Conservation (phyloP, 2,888 invertebrate species). For the Iselma pallidipennis region DNA sequence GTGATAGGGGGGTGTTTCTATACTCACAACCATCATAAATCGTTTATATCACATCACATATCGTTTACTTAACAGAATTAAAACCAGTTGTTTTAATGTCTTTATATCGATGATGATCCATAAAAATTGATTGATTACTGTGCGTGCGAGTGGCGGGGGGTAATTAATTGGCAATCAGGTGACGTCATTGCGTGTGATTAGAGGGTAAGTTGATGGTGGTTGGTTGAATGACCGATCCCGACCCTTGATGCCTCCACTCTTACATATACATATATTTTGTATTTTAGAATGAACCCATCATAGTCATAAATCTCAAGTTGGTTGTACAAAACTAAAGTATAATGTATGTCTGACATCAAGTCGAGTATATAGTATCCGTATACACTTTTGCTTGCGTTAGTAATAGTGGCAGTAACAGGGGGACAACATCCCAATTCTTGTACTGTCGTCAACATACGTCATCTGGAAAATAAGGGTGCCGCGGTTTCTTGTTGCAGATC, state of each 20-base stretch:
- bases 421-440: background rate
- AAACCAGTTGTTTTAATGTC: background rate
- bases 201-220: background rate
- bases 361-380: too few species aligned
- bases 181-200: background rate
- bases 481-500: slow-evolving; percentile 13
- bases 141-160: background rate
- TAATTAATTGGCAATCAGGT: background rate
- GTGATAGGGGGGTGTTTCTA: too few species aligned
- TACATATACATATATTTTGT: too few species aligned
- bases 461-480: slow-evolving; percentile 9
- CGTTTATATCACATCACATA: too few species aligned
- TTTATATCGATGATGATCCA: background rate
- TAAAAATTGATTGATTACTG: background rate
- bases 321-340: background rate
- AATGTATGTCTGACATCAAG: background rate
- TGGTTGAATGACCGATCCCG: background rate
- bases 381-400: background rate
- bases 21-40: background rate
- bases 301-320: background rate
- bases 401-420: background rate
- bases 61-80: too few species aligned
- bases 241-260: background rate
- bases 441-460: background rate
- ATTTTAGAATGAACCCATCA: background rate